Evolutionary conservation across 2,888 invertebrate species (phyloP), one percentile per base, ranked within the genome.

Genomic region (Caenorhabditis sp.): DNA sequence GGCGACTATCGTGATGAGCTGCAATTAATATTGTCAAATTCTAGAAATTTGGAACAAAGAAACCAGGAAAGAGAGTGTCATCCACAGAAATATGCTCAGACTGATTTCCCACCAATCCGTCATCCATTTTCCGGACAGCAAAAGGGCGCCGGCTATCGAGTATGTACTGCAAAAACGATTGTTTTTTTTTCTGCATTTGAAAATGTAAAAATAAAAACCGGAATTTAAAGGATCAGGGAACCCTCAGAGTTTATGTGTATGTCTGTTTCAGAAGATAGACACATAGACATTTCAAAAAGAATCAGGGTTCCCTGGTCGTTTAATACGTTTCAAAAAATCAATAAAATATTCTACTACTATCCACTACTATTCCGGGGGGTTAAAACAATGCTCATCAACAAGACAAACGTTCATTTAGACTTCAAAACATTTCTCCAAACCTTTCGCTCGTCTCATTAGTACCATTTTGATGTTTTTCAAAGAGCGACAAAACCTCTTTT

Each of bases 31-130:
- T n/a, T n/a, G n/a, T n/a, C n/a, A 11, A 27, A 22, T 15, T 8
- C 17, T 17, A 9, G 3, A 32, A 32, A 30, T 7, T 15, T 13
- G 17, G 15, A 7, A 30, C 9, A 5, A 30, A 30, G 9, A 30
- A 30, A 84, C 70, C 66, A 61, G 32, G 46, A 78, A 78, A 1
- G 83, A 82, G 20, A 83, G 39, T 22, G 76, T 72, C 86, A 85
- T 86, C 86, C 86, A 86, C 20, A 84, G 55, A 48, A 86, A 81
- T 7, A 86, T 86, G 45, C 81, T 77, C 48, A 83, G 39, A 63
- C 81, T 81, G 17, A 85, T 82, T 26, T 83, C 82, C 82, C 83
- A 85, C 78, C 85, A 86, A 41, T 74, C 80, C 17, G 59, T 62
- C 71, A 83, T 77, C 22, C 62, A 72, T 46, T 65, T 61, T 22